Base-by-base conservation (phyloP, 2,113 vertebrate genomes). In the Malurus elegans region DNA sequence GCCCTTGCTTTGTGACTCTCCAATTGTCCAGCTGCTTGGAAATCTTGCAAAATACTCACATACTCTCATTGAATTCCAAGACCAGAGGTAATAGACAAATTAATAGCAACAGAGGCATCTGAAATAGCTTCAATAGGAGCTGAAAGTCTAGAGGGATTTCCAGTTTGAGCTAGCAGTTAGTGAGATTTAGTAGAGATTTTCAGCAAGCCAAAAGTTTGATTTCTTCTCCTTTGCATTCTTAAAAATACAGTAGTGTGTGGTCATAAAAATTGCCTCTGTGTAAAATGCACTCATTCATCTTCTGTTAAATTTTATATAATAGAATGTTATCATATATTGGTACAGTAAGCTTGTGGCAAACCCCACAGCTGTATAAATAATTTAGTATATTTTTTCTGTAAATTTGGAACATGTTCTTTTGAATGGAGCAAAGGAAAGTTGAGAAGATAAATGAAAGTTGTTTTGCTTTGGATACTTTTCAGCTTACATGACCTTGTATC, bases 381-480 rank as follows among this genome's bases (percentile, higher is more conserved):
- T 92, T 95, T 96, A 28, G 28, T 81, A 56, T 42, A 60, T 20
- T 73, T 65, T 53, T 76, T 90, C 80, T 91, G 32, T 86, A 88
- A 92, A 92, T 67, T 29, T 84, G 86, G 84, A 69, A 92, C 50
- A 75, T 28, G 0, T 81, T 88, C 54, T 95, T 97, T 95, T 96
- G 67, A 96, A 26, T 34, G 38, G 23, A 70, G 7, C 28, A 50
- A 80, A 69, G 31, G 17, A 76, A 71, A 80, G 3, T 47, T 47
- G 29, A 54, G 31, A 86, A 69, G 14, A 54, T 14, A 85, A 75
- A 91, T 89, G 26, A 79, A 79, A 36, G 56, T 90, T 88, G 57
- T 90, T 87, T 96, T 89, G 71, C 34, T 94, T 96, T 93, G 86
- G 47, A 8, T 85, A 89, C 66, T 95, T 97, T 97, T 73, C 86